phyloP scores from a whole-genome alignment of 1,140 invertebrate species.

The Lasioglossum albipes region DNA sequence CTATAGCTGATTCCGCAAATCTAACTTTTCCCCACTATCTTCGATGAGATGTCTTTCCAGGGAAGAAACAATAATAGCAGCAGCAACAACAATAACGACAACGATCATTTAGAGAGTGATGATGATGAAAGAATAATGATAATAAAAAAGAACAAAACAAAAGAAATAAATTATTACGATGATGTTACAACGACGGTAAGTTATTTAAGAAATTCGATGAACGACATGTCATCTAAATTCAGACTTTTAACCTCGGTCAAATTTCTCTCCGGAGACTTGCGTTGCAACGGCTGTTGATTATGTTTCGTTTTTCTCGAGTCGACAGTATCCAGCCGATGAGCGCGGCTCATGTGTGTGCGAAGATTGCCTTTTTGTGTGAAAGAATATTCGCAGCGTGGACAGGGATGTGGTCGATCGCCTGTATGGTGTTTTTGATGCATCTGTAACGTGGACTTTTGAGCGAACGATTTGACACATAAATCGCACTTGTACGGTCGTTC shows the following conservation, averaged over 20 bases:
- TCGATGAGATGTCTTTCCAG: neutral
- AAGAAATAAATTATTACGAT: too few relatives aligned
- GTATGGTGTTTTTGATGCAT: slow-evolving; percentile 84
- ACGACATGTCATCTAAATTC: slow-evolving; percentile 69
- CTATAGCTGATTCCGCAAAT: neutral
- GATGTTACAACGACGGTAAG: too few relatives aligned
- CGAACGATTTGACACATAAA: slow-evolving; percentile 84
- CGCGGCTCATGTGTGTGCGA: slow-evolving; percentile 82
- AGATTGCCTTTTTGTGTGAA: slow-evolving; percentile 84
- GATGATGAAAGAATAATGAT: too few relatives aligned
- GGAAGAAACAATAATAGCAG: too few relatives aligned
- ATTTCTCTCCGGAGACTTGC: slow-evolving; percentile 54
- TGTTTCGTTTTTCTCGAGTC: slow-evolving; percentile 61
- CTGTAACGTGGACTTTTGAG: slow-evolving; percentile 84
- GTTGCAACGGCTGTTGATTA: slow-evolving; percentile 56
- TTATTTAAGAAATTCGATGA: slow-evolving; percentile 66
- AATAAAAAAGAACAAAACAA: too few relatives aligned
- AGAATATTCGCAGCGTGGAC: slow-evolving; percentile 79
- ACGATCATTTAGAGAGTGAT: too few relatives aligned
- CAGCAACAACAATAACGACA: too few relatives aligned
- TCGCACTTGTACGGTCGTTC: slow-evolving; percentile 85
- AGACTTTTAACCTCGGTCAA: slow-evolving; percentile 56
- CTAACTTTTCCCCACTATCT: neutral
- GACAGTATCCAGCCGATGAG: slow-evolving; percentile 71
- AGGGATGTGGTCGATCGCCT: slow-evolving; percentile 80